Conservation (phyloP, 2,797 vertebrate species). For the Halcyon badia region DNA sequence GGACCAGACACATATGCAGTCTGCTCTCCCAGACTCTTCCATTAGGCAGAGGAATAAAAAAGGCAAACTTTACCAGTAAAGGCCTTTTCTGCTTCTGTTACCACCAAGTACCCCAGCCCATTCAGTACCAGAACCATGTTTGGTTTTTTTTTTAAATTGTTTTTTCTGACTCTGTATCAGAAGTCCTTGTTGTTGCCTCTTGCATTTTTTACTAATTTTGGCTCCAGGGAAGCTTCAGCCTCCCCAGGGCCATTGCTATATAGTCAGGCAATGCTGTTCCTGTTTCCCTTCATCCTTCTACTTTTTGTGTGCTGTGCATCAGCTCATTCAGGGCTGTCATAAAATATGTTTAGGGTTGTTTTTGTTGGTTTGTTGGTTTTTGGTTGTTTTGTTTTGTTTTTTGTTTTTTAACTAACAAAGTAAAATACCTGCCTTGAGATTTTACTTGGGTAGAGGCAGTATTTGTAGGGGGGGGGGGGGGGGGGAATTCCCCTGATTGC, state of each 20-base stretch:
- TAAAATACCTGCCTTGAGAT: neutral
- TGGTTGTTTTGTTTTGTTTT: no score
- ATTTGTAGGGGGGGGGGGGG: neutral
- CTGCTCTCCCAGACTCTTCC: neutral
- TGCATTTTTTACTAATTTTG: neutral
- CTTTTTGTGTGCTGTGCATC: neutral
- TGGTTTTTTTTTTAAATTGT: neutral
- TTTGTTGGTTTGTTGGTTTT: neutral
- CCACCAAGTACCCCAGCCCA: neutral
- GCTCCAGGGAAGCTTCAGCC: neutral
- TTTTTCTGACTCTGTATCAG: neutral
- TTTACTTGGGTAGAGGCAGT: neutral
- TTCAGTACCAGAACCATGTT: neutral
- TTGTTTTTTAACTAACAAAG: neutral
- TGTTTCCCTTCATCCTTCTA: neutral
- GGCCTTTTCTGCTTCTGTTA: neutral
- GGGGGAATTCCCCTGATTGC: no score
- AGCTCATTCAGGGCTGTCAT: neutral
- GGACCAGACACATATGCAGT: neutral
- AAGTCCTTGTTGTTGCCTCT: neutral
- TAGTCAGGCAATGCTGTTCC: neutral
- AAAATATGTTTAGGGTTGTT: neutral
- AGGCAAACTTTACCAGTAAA: neutral
- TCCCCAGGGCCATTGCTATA: neutral
- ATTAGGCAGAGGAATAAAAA: neutral